phyloP scores from a whole-genome alignment of 1,140 invertebrate genomes.

The Dendroctonus ponderosae region DNA sequence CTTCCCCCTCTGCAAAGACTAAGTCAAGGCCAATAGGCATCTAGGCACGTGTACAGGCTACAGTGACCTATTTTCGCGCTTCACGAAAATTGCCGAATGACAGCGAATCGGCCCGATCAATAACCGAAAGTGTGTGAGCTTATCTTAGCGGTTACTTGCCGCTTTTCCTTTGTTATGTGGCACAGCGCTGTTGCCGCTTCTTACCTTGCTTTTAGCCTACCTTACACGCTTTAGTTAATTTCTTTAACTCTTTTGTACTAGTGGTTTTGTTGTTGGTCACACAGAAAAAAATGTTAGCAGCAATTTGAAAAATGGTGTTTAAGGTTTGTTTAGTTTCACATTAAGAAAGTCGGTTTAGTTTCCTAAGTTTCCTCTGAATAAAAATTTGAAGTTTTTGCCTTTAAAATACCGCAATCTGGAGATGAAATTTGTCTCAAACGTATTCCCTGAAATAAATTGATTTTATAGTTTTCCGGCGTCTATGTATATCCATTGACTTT shows the following conservation, averaged over 20 bases:
- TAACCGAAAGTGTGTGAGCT: slow-evolving; percentile 22
- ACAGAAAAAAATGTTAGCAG: too few species aligned
- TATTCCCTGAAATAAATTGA: too few species aligned
- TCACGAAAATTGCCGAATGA: slow-evolving; percentile 18
- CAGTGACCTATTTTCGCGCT: slow-evolving; percentile 27
- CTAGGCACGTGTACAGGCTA: slow-evolving; percentile 26
- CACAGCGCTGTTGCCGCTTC: slow-evolving; percentile 9
- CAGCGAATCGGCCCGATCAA: slow-evolving; percentile 19
- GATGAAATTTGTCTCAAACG: too few species aligned
- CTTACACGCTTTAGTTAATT: not conserved
- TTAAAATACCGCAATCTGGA: not conserved
- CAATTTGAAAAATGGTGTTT: slow-evolving; percentile 1
- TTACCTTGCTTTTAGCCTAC: not conserved
- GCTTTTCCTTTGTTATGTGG: slow-evolving; percentile 28
- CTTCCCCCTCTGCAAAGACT: slow-evolving; percentile 9
- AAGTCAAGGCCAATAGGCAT: slow-evolving; percentile 30
- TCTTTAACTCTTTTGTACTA: not conserved
- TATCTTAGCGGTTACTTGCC: not conserved
- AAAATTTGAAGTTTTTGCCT: not conserved
- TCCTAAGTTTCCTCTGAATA: not conserved
- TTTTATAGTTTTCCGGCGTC: too few species aligned
- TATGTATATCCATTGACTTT: too few species aligned
- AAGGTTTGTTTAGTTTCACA: too few species aligned
- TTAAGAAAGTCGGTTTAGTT: not conserved
- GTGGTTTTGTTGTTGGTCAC: too few species aligned